A percentile compares a stretch with the other conserved stretches of the same genome.
phyloP scores from a whole-genome alignment of 2,797 vertebrate genomes.

The Acanthurus leucopareius region DNA sequence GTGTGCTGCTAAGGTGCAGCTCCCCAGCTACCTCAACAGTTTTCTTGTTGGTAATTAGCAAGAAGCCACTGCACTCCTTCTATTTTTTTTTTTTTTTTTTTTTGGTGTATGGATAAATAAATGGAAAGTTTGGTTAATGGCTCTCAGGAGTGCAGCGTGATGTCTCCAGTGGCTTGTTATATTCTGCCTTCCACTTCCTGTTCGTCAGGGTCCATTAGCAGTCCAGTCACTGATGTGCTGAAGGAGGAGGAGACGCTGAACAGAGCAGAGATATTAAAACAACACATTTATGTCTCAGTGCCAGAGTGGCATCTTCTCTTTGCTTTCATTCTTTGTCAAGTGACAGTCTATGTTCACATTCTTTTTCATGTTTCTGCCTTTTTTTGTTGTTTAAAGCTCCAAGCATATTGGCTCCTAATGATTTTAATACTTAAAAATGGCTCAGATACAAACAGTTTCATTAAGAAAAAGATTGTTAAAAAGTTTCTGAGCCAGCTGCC shows the following conservation, averaged over 20 bases:
- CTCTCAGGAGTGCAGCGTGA: conserved; percentile 63
- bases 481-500: no score
- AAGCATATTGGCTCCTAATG: not conserved
- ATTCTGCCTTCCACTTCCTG: conserved; percentile 71
- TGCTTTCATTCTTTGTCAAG: not conserved
- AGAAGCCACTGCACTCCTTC: conserved; percentile 41
- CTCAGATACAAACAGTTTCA: not conserved
- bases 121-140: conserved; percentile 78
- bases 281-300: conserved; percentile 23
- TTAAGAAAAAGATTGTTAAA: not conserved
- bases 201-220: conserved; percentile 68
- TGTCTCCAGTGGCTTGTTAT: conserved; percentile 81
- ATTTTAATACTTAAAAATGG: not conserved
- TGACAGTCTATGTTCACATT: not conserved
- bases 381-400: not conserved
- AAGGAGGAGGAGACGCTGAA: conserved; percentile 31
- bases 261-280: conserved; percentile 28
- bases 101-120: conserved; percentile 69
- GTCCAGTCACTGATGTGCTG: conserved; percentile 48
- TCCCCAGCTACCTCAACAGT: conserved; percentile 55
- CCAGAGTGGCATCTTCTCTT: not conserved
- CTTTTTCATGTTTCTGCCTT: not conserved
- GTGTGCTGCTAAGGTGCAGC: conserved; percentile 38
- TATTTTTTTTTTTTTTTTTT: not conserved
- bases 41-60: conserved; percentile 69